Conservation (phyloP, 1,140 invertebrate genomes). For the Heliconius eleuchia region DNA sequence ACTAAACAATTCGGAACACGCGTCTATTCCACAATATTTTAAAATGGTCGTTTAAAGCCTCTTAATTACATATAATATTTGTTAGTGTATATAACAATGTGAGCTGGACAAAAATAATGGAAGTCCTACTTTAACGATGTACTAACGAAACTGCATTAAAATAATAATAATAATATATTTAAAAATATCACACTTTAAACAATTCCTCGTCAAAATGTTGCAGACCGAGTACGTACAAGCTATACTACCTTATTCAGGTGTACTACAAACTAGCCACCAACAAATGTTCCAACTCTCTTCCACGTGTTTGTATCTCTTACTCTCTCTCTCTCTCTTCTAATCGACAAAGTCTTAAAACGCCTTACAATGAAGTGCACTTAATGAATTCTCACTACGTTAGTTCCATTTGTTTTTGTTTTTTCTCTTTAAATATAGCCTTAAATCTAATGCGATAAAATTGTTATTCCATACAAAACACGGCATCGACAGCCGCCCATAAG, state of each 20-base stretch:
- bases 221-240: neutral
- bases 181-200: constrained; percentile 8
- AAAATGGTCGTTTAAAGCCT: neutral
- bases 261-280: neutral
- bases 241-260: constrained; percentile 1
- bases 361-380: constrained; percentile 75
- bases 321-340: constrained; percentile 19
- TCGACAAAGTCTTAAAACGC: constrained; percentile 30
- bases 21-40: neutral
- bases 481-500: constrained; percentile 26
- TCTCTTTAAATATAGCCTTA: constrained; percentile 43
- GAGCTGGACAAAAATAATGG: constrained; percentile 6
- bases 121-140: constrained; percentile 3
- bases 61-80: neutral
- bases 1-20: neutral
- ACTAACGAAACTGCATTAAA: neutral
- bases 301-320: constrained; percentile 25
- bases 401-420: constrained; percentile 49
- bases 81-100: constrained; percentile 13
- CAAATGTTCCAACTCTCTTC: neutral
- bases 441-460: constrained; percentile 46
- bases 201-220: constrained; percentile 13
- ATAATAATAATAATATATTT: constrained; percentile 6
- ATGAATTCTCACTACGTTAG: constrained; percentile 67
- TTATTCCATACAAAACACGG: constrained; percentile 42